Evolutionary conservation across 1,140 invertebrate species (phyloP).

Genomic region (Megalopta genalis): DNA sequence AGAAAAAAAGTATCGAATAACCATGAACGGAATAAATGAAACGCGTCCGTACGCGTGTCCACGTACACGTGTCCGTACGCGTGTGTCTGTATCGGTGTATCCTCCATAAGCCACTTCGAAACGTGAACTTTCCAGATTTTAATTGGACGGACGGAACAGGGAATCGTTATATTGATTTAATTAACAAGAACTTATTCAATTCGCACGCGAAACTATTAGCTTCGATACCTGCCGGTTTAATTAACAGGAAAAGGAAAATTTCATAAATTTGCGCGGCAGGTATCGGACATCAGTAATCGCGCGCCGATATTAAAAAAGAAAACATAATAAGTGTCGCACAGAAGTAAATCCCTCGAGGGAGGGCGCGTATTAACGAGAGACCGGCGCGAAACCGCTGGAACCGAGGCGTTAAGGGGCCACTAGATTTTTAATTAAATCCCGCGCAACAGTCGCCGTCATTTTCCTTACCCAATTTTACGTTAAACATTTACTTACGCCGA

Average conservation of each 20-base stretch:
- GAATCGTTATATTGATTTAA: constrained; percentile 25
- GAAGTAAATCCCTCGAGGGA: constrained; percentile 1
- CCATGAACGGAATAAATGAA: too few relatives aligned
- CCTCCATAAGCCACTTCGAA: too few relatives aligned
- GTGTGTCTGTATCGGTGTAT: too few relatives aligned
- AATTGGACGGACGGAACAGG: background rate
- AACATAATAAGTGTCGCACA: background rate
- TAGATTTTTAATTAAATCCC: constrained; percentile 43
- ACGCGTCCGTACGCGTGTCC: too few relatives aligned
- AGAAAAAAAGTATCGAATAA: too few relatives aligned
- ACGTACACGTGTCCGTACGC: too few relatives aligned
- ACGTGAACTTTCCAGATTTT: background rate
- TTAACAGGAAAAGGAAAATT: background rate
- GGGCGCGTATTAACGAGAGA: constrained; percentile 8
- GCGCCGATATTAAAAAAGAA: background rate
- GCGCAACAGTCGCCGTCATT: background rate
- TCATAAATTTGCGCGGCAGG: background rate
- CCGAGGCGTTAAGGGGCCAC: background rate
- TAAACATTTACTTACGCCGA: background rate
- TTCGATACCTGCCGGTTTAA: background rate
- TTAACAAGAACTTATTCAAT: constrained; percentile 11
- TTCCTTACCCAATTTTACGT: constrained; percentile 2
- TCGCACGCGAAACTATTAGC: background rate
- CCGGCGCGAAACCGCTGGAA: background rate
- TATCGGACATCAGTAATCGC: background rate